Evolutionary conservation across 2,888 invertebrate genomes (phyloP).

Genomic region (Trachelus troglodyta): DNA sequence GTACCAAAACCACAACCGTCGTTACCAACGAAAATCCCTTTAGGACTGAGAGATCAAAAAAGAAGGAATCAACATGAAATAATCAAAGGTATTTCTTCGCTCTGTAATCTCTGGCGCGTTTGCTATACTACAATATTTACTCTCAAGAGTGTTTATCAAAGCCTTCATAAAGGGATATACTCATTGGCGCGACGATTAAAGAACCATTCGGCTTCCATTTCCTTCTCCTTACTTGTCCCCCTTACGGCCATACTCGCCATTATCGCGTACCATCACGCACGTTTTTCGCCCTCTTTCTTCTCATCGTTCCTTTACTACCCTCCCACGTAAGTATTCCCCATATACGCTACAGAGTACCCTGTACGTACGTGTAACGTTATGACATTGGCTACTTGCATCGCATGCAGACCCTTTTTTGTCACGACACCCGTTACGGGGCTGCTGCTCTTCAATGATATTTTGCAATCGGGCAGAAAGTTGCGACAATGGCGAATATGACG

Average conservation of each 20-base stretch:
- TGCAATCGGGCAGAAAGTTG: slow-evolving; percentile 27
- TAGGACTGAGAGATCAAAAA: slow-evolving; percentile 11
- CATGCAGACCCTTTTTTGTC: slow-evolving; percentile 55
- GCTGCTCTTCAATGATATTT: slow-evolving; percentile 42
- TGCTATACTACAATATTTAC: not conserved
- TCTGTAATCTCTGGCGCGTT: not conserved
- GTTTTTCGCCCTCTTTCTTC: slow-evolving; percentile 18
- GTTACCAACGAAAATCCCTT: not conserved
- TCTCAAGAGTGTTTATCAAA: not conserved
- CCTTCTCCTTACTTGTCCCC: slow-evolving; percentile 25
- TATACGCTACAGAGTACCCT: not conserved
- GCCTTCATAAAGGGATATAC: not conserved
- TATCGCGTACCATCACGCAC: slow-evolving; percentile 52
- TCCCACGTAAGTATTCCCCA: not conserved
- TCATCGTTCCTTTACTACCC: slow-evolving; percentile 21
- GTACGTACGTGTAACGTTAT: not conserved
- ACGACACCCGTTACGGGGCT: slow-evolving; percentile 10
- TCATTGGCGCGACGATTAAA: not conserved
- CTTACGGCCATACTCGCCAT: slow-evolving; percentile 24
- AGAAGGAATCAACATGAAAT: not conserved
- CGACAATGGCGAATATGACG: not conserved
- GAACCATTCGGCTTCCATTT: slow-evolving; percentile 34
- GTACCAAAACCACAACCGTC: not conserved
- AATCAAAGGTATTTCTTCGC: not conserved
- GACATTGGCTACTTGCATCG: slow-evolving; percentile 18